Base-by-base conservation (phyloP, 2,888 invertebrate genomes). In the Diarsia dahlii region DNA sequence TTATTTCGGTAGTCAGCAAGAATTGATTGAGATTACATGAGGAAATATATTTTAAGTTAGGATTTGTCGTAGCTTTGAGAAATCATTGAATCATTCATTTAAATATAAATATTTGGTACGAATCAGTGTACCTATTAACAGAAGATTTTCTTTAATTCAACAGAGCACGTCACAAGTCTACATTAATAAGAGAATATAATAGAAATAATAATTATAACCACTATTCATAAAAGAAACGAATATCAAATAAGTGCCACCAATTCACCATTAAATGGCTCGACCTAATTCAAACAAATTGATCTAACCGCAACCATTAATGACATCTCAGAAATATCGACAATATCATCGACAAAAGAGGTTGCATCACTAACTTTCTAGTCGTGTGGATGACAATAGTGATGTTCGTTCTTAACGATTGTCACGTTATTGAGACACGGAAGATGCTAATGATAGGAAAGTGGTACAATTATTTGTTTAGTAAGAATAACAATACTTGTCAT, bases 281-380 rank as follows among this genome's bases (percentile, higher is more conserved):
- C 78, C 83, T 39, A 80, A 70, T 76, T 74, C n/a, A 45, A 74
- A 80, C 66, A 78, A 80, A 85, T 85, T 85, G 80, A 63, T 82
- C 71, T 80, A 70, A 73, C 82, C 76, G 62, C 60, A 60, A 67
- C 56, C 60, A 82, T 73, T 80, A 85, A 76, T 78, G 78, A 77
- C 78, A 76, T 78, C 56, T 81, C 50, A 68, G 72, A 68, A 73
- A 68, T 75, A 76, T 80, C 76, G 67, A 72, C 34, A 70, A 67
- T 71, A 77, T 77, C 54, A 75, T 78, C 73, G 69, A 77, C 70
- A 78, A 72, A 58, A 28, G 20, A 20, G 6, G 73, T 85, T 84
- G 20, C 74, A 67, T 74, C 78, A 84, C 50, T 85, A 80, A 67
- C 80, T 84, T 83, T 82, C 85, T 69, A 74, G 71, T 76, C 72